A percentile compares a stretch with the other conserved stretches of the same genome.
Conservation (phyloP, 2,888 invertebrate genomes). For the Chydorus sphaericus region DNA sequence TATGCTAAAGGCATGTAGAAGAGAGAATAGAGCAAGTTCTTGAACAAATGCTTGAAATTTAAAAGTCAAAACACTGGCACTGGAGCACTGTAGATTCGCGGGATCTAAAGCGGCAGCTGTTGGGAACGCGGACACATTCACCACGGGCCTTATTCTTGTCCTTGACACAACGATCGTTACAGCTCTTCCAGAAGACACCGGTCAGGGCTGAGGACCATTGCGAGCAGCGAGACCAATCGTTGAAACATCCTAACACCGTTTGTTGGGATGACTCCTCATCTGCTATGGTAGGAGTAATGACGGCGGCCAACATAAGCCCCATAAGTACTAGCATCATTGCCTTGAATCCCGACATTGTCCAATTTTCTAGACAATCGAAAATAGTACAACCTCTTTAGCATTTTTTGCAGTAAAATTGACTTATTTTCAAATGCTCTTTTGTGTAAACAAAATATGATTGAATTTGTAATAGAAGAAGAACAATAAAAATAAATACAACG, state of each 20-base stretch:
- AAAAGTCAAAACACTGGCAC: not conserved
- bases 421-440: too few relatives aligned
- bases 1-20: too few relatives aligned
- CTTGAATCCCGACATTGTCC: not conserved
- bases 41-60: too few relatives aligned
- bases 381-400: too few relatives aligned
- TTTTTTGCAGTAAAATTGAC: too few relatives aligned
- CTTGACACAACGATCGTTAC: not conserved
- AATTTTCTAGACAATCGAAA: too few relatives aligned
- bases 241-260: not conserved
- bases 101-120: not conserved
- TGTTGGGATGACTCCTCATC: not conserved
- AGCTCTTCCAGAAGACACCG: not conserved
- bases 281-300: too few relatives aligned
- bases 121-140: not conserved
- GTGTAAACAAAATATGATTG: too few relatives aligned
- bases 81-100: not conserved
- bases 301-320: not conserved
- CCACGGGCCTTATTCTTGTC: not conserved
- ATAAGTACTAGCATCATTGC: not conserved
- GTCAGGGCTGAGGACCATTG: not conserved
- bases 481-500: too few relatives aligned
- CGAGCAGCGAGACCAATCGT: not conserved
- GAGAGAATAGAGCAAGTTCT: too few relatives aligned
- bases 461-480: too few relatives aligned